Base-by-base conservation (phyloP, 1,140 invertebrate genomes). In the Cotesia chilonis region DNA sequence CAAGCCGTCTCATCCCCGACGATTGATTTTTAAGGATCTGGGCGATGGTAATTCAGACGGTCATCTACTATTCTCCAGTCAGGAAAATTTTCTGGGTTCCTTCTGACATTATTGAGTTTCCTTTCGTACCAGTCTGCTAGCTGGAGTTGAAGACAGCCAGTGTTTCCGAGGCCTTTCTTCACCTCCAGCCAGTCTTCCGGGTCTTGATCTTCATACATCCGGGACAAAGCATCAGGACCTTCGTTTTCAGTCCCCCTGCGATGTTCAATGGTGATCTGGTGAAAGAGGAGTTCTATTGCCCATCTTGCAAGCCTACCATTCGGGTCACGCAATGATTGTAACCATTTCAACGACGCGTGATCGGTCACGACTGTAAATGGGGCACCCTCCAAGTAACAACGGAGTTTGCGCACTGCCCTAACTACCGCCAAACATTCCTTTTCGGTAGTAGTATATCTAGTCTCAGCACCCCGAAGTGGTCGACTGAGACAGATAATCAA, bases 401-500 rank as follows among this genome's bases (percentile, higher is more conserved):
- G 14, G 9, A 70, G 36, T 7, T 70, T 61, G 0, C 61, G 60
- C 2, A 70, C n/a, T 1, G 20, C 55, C 68, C 55, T 61, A 1
- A 70, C 57, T 4, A 70, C 55, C 0, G 55, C 55, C 3, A 70
- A 17, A 4, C 68, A 70, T 51, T 70, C 55, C 4, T 38, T 57
- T 2, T 70, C 68, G 2, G 57, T 70, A 1, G 55, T 47, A 1
- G 2, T 38, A 37, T 60, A 61, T 17, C 61, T 60, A 4, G 17
- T 9, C 14, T 14, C 14, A 14, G 14, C 14, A 14, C 14, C 14
- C 14, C 14, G 14, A 14, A 14, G 14, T 14, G 68, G 37, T n/a
- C 68, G 20, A 41, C 68, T 60, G 14, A 66, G 6, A 66, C 52
- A 72, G 1, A 38, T 66, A 14, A 72, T 72, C 0, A 67, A 9